A percentile compares a stretch with the other conserved stretches of the same genome.
Evolutionary conservation across 1,140 invertebrate genomes (phyloP).

Genomic region (Oryctes rhinoceros): DNA sequence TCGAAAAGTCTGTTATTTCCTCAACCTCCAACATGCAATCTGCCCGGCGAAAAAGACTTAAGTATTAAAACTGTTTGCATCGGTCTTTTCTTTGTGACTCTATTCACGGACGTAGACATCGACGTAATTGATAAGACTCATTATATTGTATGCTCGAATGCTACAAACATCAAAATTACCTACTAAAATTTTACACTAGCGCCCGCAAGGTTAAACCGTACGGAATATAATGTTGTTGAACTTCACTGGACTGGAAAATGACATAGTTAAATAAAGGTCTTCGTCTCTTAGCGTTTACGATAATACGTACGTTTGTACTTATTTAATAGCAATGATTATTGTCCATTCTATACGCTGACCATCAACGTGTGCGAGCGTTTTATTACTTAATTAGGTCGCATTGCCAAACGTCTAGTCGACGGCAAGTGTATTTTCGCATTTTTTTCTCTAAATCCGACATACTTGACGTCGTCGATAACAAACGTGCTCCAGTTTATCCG

Average conservation of each 20-base stretch:
- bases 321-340: neutral
- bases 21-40: too few relatives aligned
- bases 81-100: too few relatives aligned
- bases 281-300: neutral
- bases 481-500: neutral
- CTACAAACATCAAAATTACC: neutral
- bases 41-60: too few relatives aligned
- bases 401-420: conserved; percentile 1
- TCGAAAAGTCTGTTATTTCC: too few relatives aligned
- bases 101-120: too few relatives aligned
- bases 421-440: neutral
- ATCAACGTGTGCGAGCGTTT: neutral
- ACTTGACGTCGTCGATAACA: neutral
- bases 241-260: conserved; percentile 34
- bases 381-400: neutral
- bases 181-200: neutral
- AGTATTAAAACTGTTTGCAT: too few relatives aligned
- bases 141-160: too few relatives aligned
- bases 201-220: neutral
- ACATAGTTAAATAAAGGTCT: conserved; percentile 18
- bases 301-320: neutral
- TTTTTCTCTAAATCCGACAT: neutral
- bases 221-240: neutral
- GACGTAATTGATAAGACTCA: too few relatives aligned
- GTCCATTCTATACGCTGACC: neutral